These are phyloP conservation scores for Sycophila texana DNA, from an alignment of 2,888 invertebrate genomes.

Conservation along the genomic window DNA sequence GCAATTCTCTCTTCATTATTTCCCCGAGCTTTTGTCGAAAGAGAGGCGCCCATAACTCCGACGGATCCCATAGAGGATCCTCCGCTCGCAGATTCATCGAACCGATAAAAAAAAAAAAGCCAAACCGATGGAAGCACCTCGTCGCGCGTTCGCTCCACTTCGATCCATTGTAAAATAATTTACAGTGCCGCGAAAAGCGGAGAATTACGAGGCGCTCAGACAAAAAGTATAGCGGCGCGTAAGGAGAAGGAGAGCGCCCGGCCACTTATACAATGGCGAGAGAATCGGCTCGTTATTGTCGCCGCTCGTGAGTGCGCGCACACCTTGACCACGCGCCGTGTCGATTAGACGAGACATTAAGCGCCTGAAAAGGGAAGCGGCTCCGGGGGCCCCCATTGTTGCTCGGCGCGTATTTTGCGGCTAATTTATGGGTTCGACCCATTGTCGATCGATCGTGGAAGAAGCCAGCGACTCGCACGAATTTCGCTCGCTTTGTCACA, in stretches of 20 bases:
- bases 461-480: constrained; percentile 7
- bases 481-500: constrained; percentile 10
- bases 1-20: no score
- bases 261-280: constrained; percentile 5
- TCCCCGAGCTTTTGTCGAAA: no score
- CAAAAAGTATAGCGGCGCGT: not conserved
- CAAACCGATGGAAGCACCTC: no score
- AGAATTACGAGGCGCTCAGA: not conserved
- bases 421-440: constrained; percentile 40
- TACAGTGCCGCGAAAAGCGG: not conserved
- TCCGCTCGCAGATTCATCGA: no score
- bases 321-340: constrained; percentile 14
- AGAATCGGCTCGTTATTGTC: constrained; percentile 33
- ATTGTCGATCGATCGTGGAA: constrained; percentile 25
- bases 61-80: no score
- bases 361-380: constrained; percentile 16
- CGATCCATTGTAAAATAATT: not conserved
- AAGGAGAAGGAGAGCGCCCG: not conserved
- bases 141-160: not conserved
- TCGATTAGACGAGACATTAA: constrained; percentile 51
- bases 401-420: constrained; percentile 25
- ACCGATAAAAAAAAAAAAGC: no score
- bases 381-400: constrained; percentile 10
- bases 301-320: not conserved
- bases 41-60: no score